Evolutionary conservation across 2,888 invertebrate species (phyloP).

Genomic region (Crioceris asparagi): DNA sequence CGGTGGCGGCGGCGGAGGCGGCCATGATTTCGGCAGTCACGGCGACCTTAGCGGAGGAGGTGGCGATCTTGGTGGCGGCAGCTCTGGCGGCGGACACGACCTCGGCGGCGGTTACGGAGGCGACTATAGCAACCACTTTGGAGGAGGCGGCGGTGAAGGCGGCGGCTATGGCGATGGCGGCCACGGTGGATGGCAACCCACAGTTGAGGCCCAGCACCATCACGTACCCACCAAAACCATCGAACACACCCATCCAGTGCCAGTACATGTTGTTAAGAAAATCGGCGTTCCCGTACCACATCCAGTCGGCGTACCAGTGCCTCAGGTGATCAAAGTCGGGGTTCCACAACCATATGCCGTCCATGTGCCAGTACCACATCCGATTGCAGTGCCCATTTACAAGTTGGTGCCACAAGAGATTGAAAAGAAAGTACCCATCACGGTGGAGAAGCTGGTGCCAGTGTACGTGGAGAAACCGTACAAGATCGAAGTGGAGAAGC

Average conservation of each 20-base stretch:
- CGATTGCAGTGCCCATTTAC: constrained; percentile 61
- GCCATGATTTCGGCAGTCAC: constrained; percentile 39
- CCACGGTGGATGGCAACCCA: constrained; percentile 35
- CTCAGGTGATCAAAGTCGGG: constrained; percentile 56
- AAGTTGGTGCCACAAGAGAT: constrained; percentile 62
- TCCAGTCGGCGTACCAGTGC: constrained; percentile 60
- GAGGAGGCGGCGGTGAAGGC: constrained; percentile 37
- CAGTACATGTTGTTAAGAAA: constrained; percentile 60
- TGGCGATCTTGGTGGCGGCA: constrained; percentile 31
- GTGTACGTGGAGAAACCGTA: constrained; percentile 65
- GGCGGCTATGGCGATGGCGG: constrained; percentile 39
- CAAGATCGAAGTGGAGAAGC: constrained; percentile 66
- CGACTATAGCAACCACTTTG: constrained; percentile 23
- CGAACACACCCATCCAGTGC: constrained; percentile 58
- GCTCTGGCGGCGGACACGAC: constrained; percentile 14
- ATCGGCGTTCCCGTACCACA: constrained; percentile 64
- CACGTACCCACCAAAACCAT: constrained; percentile 47
- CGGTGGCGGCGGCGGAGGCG: constrained; percentile 21
- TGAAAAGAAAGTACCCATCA: constrained; percentile 62
- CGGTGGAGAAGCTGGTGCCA: constrained; percentile 60
- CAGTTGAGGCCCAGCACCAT: constrained; percentile 42
- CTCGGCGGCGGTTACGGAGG: constrained; percentile 10
- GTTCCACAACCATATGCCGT: constrained; percentile 68
- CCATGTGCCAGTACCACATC: constrained; percentile 59
- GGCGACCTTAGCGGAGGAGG: constrained; percentile 18